Percentiles rank a stretch among this genome's conserved stretches.
Conservation (phyloP, 1,140 invertebrate genomes). For the Eulimnadia texana region DNA sequence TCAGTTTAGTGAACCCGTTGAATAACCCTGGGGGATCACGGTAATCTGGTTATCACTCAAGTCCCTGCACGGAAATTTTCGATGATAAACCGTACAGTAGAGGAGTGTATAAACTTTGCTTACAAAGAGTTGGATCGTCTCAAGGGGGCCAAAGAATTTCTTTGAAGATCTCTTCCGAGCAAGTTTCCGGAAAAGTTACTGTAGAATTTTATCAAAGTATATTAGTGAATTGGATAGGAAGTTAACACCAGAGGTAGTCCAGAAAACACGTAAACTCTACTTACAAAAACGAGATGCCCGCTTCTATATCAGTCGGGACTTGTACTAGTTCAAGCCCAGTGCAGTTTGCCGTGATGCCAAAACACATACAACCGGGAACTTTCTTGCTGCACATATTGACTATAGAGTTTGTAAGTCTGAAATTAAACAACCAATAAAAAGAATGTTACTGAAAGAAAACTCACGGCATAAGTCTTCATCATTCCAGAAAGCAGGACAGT, state of each 20-base stretch:
- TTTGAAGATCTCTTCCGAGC: conserved; percentile 22
- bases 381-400: neutral
- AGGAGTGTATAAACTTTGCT: conserved; percentile 17
- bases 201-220: no score
- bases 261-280: neutral
- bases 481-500: conserved; percentile 31
- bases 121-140: conserved; percentile 26
- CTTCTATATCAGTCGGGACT: conserved; percentile 26
- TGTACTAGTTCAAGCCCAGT: conserved; percentile 20
- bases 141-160: conserved; percentile 23
- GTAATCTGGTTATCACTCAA: conserved; percentile 28
- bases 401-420: neutral
- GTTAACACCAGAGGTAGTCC: no score
- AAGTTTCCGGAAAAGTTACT: conserved; percentile 25
- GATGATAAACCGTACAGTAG: neutral
- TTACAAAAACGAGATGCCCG: conserved; percentile 27
- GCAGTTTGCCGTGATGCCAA: conserved; percentile 28
- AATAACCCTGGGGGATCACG: conserved; percentile 25
- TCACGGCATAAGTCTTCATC: conserved; percentile 31
- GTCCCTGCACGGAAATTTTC: conserved; percentile 19
- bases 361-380: conserved; percentile 24
- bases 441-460: no score
- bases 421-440: neutral
- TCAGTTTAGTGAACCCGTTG: conserved; percentile 26
- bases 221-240: no score